phyloP scores from a whole-genome alignment of 2,888 invertebrate species.

The Gasteruption jaculator region DNA sequence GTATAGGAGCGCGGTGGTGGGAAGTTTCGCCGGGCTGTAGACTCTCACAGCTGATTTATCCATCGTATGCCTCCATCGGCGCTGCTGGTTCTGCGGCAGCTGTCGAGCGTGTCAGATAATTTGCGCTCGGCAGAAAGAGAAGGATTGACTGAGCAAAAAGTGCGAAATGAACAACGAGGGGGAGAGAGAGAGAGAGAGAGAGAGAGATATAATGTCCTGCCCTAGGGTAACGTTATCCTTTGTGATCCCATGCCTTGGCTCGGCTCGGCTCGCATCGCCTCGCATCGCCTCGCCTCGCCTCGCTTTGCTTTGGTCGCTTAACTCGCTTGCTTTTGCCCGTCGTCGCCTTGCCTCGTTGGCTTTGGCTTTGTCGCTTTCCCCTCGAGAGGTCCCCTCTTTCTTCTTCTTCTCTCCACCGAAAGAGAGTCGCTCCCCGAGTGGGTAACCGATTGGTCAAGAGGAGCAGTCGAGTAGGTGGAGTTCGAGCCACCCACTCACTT shows the following conservation, averaged over 20 bases:
- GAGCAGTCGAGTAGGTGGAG: slow-evolving; percentile 1
- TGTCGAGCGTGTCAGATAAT: slow-evolving; percentile 24
- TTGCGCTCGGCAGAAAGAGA: slow-evolving; percentile 13
- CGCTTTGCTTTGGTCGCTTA: not conserved
- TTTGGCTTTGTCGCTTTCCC: too few species aligned
- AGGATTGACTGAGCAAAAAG: slow-evolving; percentile 11
- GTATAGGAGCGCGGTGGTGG: too few species aligned
- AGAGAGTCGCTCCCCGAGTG: too few species aligned
- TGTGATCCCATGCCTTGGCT: slow-evolving; percentile 23
- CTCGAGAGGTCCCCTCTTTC: too few species aligned
- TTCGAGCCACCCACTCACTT: slow-evolving; percentile 16
- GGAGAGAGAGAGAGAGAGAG: slow-evolving; percentile 4
- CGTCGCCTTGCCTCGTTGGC: too few species aligned
- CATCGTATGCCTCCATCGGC: too few species aligned
- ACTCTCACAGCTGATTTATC: too few species aligned
- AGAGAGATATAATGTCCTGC: slow-evolving; percentile 18
- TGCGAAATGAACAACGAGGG: slow-evolving; percentile 3
- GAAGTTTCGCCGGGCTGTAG: too few species aligned
- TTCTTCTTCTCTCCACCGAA: too few species aligned
- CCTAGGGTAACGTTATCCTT: slow-evolving; percentile 46
- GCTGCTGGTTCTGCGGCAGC: too few species aligned
- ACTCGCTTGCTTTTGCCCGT: slow-evolving; percentile 11
- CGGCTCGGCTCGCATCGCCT: slow-evolving; percentile 8
- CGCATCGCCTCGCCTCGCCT: slow-evolving; percentile 14
- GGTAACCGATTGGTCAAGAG: slow-evolving; percentile 17